Evolutionary conservation across 2,888 invertebrate genomes (phyloP).

Genomic region (Oscheius sp.): DNA sequence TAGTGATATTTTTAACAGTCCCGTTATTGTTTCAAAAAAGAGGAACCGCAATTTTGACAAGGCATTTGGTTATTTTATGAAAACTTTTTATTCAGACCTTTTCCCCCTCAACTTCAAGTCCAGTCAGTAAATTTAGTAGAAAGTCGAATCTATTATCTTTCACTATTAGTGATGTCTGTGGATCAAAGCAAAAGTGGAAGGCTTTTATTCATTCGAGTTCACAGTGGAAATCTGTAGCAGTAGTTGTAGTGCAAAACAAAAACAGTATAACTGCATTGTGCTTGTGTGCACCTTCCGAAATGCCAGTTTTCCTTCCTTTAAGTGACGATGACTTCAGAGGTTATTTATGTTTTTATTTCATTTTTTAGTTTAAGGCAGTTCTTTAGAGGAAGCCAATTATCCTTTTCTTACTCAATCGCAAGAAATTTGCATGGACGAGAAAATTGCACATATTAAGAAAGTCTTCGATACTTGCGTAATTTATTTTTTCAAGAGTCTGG

Average conservation of each 20-base stretch:
- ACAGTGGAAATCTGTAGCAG: constrained; percentile 4
- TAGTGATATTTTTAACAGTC: not conserved
- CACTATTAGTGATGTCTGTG: constrained; percentile 14
- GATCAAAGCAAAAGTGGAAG: constrained; percentile 4
- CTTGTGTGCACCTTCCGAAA: not conserved
- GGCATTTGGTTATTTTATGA: not conserved
- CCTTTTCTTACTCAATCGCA: constrained; percentile 19
- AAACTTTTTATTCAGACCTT: constrained; percentile 1
- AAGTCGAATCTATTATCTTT: not conserved
- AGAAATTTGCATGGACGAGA: not conserved
- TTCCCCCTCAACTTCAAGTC: constrained; percentile 17
- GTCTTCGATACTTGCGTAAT: not conserved
- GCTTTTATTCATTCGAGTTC: not conserved
- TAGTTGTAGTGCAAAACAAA: not conserved
- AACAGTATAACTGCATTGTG: not conserved
- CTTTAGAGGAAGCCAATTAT: constrained; percentile 11
- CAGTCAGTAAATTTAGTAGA: constrained; percentile 12
- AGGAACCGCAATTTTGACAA: not conserved
- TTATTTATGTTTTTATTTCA: not conserved
- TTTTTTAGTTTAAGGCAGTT: not conserved
- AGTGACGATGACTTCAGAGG: constrained; percentile 9
- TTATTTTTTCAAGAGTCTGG: not conserved
- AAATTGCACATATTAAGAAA: not conserved
- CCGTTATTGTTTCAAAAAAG: not conserved
- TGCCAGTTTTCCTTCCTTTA: constrained; percentile 9